Evolutionary conservation across 2,113 vertebrate genomes (phyloP).

Genomic region (Gymnobelideus leadbeateri): DNA sequence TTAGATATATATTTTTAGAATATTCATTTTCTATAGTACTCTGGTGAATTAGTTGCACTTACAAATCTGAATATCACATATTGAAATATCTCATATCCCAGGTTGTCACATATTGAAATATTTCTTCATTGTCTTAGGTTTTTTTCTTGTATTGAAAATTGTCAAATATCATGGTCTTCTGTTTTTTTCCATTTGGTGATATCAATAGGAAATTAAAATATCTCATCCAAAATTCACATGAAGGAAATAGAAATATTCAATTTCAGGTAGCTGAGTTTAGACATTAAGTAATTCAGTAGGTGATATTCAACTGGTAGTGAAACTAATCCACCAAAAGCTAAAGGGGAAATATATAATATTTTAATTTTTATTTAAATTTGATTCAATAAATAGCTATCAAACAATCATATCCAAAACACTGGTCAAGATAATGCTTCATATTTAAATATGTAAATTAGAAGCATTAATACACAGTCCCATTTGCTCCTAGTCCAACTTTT

Average conservation of each 20-base stretch:
- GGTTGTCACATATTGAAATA: neutral
- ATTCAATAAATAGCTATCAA: neutral
- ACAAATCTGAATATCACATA: neutral
- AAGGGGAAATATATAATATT: neutral
- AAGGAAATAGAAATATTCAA: slow-evolving; percentile 26
- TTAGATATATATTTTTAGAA: slow-evolving; percentile 8
- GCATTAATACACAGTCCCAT: neutral
- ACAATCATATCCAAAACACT: neutral
- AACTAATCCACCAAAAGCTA: neutral
- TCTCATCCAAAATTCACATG: neutral
- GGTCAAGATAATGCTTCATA: neutral
- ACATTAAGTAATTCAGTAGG: neutral
- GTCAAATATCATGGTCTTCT: neutral
- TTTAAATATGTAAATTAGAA: neutral
- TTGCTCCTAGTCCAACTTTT: neutral
- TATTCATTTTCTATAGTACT: neutral
- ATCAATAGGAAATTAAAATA: slow-evolving; percentile 43
- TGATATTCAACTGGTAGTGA: neutral
- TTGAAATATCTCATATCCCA: neutral
- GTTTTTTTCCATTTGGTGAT: neutral
- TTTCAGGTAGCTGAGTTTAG: slow-evolving; percentile 9
- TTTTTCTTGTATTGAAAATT: neutral
- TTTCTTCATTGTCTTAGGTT: neutral
- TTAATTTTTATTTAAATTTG: neutral
- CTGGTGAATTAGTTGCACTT: neutral